Conservation (phyloP, 2,888 invertebrate genomes). For the Andrena chrysosceles region DNA sequence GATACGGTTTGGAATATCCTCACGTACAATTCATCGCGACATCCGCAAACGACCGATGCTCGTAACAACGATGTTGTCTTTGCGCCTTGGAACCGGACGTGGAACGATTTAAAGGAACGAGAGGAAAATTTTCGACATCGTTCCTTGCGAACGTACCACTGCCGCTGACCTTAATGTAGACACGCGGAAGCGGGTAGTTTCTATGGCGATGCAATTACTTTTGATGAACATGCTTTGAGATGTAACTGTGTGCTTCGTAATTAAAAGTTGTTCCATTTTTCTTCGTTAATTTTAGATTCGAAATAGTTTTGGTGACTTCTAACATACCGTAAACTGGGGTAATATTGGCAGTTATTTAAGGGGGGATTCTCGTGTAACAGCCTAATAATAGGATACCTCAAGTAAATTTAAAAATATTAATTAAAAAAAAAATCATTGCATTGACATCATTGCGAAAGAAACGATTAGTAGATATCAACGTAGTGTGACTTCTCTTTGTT, state of each 20-base stretch:
- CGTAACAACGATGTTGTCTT: slow-evolving; percentile 19
- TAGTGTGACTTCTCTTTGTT: too few species aligned
- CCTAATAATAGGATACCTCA: too few species aligned
- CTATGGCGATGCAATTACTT: background rate
- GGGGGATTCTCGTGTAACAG: too few species aligned
- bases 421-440: too few species aligned
- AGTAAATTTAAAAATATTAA: too few species aligned
- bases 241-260: background rate
- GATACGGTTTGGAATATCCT: slow-evolving; percentile 67
- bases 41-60: slow-evolving; percentile 45
- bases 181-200: background rate
- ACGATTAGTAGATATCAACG: too few species aligned
- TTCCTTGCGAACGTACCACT: background rate
- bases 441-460: too few species aligned
- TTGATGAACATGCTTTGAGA: background rate
- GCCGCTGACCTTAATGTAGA: background rate
- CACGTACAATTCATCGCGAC: slow-evolving; percentile 68
- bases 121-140: slow-evolving; percentile 1
- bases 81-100: slow-evolving; percentile 25
- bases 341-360: too few species aligned
- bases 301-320: too few species aligned
- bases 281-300: too few species aligned
- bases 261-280: too few species aligned
- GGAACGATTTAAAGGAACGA: slow-evolving; percentile 10
- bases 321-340: too few species aligned